These are phyloP conservation scores for Allolobophora icterica DNA, from an alignment of 2,888 invertebrate species.

Conservation along the genomic window DNA sequence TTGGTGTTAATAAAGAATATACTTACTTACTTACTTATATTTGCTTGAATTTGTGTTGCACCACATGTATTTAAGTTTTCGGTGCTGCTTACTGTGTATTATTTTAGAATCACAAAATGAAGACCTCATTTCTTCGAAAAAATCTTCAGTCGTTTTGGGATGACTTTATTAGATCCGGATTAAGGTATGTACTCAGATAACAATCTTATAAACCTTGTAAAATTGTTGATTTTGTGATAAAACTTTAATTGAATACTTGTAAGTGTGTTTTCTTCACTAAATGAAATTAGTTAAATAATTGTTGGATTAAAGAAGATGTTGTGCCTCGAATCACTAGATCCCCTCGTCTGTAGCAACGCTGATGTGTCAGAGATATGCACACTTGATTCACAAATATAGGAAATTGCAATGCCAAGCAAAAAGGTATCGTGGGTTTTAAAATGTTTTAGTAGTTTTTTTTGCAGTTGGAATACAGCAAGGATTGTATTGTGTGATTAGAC, in stretches of 20 bases:
- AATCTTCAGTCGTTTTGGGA: background rate
- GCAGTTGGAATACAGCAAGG: background rate
- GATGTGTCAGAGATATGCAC: background rate
- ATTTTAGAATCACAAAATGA: slow-evolving; percentile 14
- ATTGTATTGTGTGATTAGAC: too few species aligned
- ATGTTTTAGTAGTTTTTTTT: background rate
- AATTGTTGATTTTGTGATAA: background rate
- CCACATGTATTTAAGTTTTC: background rate
- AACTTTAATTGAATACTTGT: background rate
- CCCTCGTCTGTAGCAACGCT: background rate
- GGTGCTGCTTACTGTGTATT: background rate
- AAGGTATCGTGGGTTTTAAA: background rate
- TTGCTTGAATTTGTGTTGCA: background rate
- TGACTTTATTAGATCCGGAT: background rate
- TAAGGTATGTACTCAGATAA: background rate
- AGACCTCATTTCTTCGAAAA: background rate
- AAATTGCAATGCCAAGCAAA: background rate
- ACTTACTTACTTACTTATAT: too few species aligned
- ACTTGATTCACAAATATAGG: background rate
- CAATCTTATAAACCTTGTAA: background rate
- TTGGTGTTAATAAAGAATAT: too few species aligned
- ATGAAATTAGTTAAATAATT: background rate
- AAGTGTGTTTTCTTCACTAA: background rate
- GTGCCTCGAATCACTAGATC: background rate
- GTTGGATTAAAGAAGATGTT: background rate